These are phyloP conservation scores for Nymphalis urticae DNA, from an alignment of 2,888 invertebrate genomes.

Conservation along the genomic window DNA sequence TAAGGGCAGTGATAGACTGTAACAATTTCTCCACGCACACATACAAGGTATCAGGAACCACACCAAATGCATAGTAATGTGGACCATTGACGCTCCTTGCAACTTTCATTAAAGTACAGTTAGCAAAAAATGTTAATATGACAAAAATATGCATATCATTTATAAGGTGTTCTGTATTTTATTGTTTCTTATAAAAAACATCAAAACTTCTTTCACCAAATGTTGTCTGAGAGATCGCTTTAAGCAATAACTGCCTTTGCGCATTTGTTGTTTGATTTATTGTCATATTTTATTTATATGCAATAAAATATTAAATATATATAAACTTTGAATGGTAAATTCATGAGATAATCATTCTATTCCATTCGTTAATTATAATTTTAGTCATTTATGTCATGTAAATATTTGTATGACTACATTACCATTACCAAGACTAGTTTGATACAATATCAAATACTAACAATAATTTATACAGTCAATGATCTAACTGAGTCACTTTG, in stretches of 20 bases:
- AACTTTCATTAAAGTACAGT: slow-evolving; percentile 3
- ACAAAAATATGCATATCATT: background rate
- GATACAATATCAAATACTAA: background rate
- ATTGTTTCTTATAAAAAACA: no score
- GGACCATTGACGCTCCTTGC: background rate
- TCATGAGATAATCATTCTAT: no score
- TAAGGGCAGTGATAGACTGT: no score
- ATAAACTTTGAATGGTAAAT: no score
- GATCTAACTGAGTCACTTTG: slow-evolving; percentile 5
- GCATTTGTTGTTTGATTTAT: background rate
- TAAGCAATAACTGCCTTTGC: no score
- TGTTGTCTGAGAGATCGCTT: background rate
- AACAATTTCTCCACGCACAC: background rate
- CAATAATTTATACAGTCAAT: background rate
- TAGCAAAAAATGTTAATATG: background rate
- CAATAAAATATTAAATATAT: no score
- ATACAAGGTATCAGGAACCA: background rate
- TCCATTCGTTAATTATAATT: no score
- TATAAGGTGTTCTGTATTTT: background rate
- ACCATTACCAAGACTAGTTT: background rate
- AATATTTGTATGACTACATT: background rate
- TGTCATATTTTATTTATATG: no score
- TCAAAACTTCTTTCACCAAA: background rate
- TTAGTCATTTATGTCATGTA: no score
- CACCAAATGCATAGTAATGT: background rate